These are phyloP conservation scores for Chiridota heheva DNA, from an alignment of 35 echinoderm and acorn worm species.

Conservation along the genomic window DNA sequence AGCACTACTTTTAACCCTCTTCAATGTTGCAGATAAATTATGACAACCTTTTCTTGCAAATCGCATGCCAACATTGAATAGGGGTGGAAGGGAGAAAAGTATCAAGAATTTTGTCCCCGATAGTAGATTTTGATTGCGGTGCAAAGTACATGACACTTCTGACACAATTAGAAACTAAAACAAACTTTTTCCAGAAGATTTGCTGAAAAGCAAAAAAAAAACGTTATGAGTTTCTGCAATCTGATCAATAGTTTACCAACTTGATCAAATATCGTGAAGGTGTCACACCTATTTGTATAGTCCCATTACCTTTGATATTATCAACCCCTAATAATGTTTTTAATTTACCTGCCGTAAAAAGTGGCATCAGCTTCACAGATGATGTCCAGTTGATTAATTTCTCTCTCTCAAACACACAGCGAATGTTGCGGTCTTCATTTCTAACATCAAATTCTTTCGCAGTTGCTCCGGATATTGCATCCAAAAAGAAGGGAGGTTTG, in stretches of 20 bases:
- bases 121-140: too few relatives aligned
- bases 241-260: background rate
- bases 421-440: constrained; percentile 51
- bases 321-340: background rate
- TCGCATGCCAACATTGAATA: too few relatives aligned
- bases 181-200: background rate
- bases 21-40: too few relatives aligned
- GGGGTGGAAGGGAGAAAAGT: too few relatives aligned
- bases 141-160: too few relatives aligned
- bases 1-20: too few relatives aligned
- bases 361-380: constrained; percentile 36
- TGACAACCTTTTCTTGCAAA: too few relatives aligned
- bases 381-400: constrained; percentile 70
- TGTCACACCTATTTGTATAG: too few relatives aligned
- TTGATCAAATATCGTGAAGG: background rate
- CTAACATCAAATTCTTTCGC: constrained; percentile 34
- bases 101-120: too few relatives aligned
- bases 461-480: constrained; percentile 55
- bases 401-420: constrained; percentile 34
- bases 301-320: background rate
- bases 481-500: constrained; percentile 62
- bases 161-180: background rate
- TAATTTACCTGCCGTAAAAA: constrained; percentile 77
- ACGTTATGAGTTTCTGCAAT: background rate
- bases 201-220: background rate